A percentile compares a stretch with the other conserved stretches of the same genome.
phyloP scores from a whole-genome alignment of 2,797 vertebrate species.

The Melanotaenia maccullochi region DNA sequence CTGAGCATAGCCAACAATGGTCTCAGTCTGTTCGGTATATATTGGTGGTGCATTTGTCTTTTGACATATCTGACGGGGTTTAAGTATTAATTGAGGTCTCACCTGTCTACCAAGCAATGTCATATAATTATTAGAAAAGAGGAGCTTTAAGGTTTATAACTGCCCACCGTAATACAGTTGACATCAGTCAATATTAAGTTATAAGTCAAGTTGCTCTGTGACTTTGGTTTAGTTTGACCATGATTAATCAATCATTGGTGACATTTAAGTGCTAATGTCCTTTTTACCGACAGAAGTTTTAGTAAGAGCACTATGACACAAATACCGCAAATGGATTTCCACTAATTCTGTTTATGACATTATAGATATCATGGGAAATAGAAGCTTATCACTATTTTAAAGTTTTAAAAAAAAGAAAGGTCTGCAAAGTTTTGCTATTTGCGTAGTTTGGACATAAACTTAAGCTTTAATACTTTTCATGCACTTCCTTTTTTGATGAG shows the following conservation, averaged over 20 bases:
- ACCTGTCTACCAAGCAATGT: background rate
- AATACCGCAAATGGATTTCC: background rate
- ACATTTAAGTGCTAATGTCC: background rate
- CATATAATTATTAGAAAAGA: background rate
- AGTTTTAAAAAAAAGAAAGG: background rate
- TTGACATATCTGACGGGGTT: background rate
- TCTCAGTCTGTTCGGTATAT: background rate
- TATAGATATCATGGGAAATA: constrained; percentile 8
- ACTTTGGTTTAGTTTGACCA: constrained; percentile 1
- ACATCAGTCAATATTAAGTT: constrained; percentile 7
- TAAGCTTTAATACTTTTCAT: background rate
- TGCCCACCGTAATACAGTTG: constrained; percentile 8
- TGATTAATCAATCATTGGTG: constrained; percentile 10
- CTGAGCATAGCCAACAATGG: background rate
- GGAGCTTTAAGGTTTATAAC: background rate
- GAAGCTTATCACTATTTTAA: constrained; percentile 8
- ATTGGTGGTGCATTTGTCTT: background rate
- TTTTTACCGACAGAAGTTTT: constrained; percentile 16
- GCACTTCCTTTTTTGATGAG: constrained; percentile 24
- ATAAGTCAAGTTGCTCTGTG: constrained; percentile 2
- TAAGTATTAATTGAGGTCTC: background rate
- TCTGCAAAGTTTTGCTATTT: background rate
- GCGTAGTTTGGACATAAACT: background rate
- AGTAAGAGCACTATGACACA: background rate
- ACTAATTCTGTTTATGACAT: background rate